Evolutionary conservation across 2,888 invertebrate species (phyloP), one percentile per base, ranked within the genome.

Genomic region (Drosophila rubida): DNA sequence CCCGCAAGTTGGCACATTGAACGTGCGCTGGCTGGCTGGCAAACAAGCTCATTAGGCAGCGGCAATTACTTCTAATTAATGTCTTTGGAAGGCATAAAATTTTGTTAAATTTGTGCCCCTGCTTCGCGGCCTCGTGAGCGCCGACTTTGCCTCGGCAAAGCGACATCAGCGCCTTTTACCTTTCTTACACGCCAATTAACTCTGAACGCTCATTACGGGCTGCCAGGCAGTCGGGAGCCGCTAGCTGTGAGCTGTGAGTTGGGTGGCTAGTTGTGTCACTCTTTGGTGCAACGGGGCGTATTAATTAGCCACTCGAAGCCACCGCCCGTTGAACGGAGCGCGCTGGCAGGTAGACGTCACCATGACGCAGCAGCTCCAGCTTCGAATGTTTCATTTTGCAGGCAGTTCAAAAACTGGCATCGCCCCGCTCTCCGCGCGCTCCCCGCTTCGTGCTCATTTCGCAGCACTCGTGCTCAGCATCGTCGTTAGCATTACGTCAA

Each of bases 201-300:
- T 85, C 84, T 76, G 78, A 85, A 86, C 84, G 84, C 88, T 88
- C 84, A 85, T 85, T 85, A 86, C 84, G 78, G 87, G 66, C 66
- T 67, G 66, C 57, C 32, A 19, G 19, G 14, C 22, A 63, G 60
- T 39, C 63, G 60, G 61, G 13, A 49, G 16, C 5, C n/a, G 49
- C 7, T 0, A 11, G 19, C 23, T 50, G 25, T 35, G 2, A 1
- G 16, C 23, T 11, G 23, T 14, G 35, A 30, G 27, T 25, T 54
- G 70, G 64, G 35, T 76, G 75, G 75, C 78, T 75, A 75, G 79
- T 71, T 75, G 64, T 75, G 79, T 77, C 75, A 78, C 73, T 80
- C 76, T 67, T 63, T 63, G 65, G 81, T 88, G 88, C 84, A 85
- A 75, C 87, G 84, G 85, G 79, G 84, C 84, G 84, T 86, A 88